Percentiles rank a stretch among this genome's conserved stretches.
phyloP scores from a whole-genome alignment of 2,113 vertebrate genomes.

The Ginglymostoma cirratum region DNA sequence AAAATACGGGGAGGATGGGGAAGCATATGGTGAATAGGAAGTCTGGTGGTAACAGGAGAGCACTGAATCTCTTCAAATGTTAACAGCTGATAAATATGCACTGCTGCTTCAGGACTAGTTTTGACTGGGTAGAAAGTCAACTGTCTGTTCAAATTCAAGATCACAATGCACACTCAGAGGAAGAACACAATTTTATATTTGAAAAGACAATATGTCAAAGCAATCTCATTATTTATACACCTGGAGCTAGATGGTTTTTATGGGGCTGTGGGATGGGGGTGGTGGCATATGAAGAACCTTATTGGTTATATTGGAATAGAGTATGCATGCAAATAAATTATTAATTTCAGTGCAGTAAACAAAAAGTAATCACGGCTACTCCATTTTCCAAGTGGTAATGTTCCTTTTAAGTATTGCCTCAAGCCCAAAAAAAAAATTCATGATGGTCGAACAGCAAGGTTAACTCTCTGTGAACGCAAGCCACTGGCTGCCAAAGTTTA shows the following conservation, averaged over 20 bases:
- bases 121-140: background rate
- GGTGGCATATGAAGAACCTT: background rate
- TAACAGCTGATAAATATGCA: slow-evolving; percentile 19
- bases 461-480: background rate
- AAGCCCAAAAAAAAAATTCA: background rate
- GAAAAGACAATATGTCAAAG: background rate
- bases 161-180: background rate
- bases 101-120: background rate
- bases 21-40: slow-evolving; percentile 23
- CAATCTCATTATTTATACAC: background rate
- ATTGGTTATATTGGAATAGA: background rate
- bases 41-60: slow-evolving; percentile 19
- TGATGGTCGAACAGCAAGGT: background rate
- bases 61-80: background rate
- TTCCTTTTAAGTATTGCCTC: background rate
- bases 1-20: background rate
- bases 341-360: background rate
- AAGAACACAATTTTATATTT: background rate
- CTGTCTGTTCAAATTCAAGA: background rate
- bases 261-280: background rate
- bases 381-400: background rate
- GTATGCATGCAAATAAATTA: background rate
- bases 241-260: background rate
- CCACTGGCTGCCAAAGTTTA: background rate
- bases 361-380: background rate